Percentiles rank a stretch among this genome's conserved stretches.
These are phyloP conservation scores for Shargacucullia verbasci DNA, from an alignment of 2,888 invertebrate genomes.

Conservation along the genomic window DNA sequence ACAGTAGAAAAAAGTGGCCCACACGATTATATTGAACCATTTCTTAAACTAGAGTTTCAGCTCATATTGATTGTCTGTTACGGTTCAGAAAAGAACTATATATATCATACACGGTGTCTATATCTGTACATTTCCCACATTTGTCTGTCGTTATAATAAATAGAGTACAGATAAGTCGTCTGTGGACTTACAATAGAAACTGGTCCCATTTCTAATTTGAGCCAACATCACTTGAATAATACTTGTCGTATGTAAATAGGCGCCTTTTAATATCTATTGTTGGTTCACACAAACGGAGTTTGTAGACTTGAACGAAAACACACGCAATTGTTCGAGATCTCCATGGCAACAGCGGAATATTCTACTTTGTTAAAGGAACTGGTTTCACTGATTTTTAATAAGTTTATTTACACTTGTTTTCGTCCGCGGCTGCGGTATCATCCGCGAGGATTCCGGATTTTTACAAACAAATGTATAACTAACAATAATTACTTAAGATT, in stretches of 20 bases:
- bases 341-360: conserved; percentile 42
- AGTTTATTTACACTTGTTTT: conserved; percentile 36
- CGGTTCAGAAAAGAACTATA: no score
- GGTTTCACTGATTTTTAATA: conserved; percentile 29
- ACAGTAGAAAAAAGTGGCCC: no score
- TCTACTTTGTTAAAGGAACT: conserved; percentile 29
- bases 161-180: no score
- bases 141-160: no score
- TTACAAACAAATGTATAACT: no score
- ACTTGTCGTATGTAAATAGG: conserved; percentile 30
- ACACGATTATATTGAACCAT: no score
- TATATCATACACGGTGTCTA: no score
- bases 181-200: conserved; percentile 11
- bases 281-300: conserved; percentile 15
- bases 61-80: no score
- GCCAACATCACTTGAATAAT: conserved; percentile 4
- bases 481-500: conserved; percentile 49
- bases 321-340: conserved; percentile 17
- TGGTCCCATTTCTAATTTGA: neutral
- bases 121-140: no score
- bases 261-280: conserved; percentile 21
- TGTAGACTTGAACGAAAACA: conserved; percentile 17
- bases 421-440: no score
- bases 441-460: conserved; percentile 11
- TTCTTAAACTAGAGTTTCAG: no score